Percentiles rank a stretch among this genome's conserved stretches.
Conservation (phyloP, 2,888 invertebrate species). For the Danaus chrysippus region DNA sequence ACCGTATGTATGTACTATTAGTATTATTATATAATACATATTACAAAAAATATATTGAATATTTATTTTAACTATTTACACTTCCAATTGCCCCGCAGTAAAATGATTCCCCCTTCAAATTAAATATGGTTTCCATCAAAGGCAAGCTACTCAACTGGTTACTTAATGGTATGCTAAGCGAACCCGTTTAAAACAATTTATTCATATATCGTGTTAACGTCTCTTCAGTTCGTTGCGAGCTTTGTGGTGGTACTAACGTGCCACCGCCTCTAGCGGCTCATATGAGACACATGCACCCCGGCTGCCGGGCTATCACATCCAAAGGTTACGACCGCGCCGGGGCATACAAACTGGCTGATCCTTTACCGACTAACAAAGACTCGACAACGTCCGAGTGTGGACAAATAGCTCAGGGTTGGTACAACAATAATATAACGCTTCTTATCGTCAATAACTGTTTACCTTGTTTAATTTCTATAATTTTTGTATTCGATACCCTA, state of each 20-base stretch:
- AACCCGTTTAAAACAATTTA: background rate
- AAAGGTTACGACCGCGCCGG: slow-evolving; percentile 97
- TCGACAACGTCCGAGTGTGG: slow-evolving; percentile 51
- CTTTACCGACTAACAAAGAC: slow-evolving; percentile 41
- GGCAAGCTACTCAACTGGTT: too few relatives aligned
- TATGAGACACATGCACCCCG: slow-evolving; percentile 93
- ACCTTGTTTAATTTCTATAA: slow-evolving; percentile 5
- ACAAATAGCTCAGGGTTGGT: slow-evolving; percentile 55
- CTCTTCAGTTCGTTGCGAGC: slow-evolving; percentile 83
- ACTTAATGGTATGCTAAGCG: too few relatives aligned
- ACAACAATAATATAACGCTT: background rate
- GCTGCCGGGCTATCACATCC: slow-evolving; percentile 91
- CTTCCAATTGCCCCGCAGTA: too few relatives aligned
- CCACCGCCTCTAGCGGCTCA: slow-evolving; percentile 93
- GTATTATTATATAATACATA: too few relatives aligned
- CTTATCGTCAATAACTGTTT: background rate
- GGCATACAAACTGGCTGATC: slow-evolving; percentile 84
- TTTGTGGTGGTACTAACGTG: slow-evolving; percentile 86
- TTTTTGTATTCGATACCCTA: slow-evolving; percentile 8
- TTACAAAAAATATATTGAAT: too few relatives aligned
- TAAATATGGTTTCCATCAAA: too few relatives aligned
- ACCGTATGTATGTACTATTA: too few relatives aligned
- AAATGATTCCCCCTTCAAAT: too few relatives aligned
- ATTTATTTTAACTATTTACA: too few relatives aligned
- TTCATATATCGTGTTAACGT: background rate